Evolutionary conservation across 2,797 vertebrate species (phyloP), one percentile per base, ranked within the genome.

Genomic region (Coregonus suidteri): DNA sequence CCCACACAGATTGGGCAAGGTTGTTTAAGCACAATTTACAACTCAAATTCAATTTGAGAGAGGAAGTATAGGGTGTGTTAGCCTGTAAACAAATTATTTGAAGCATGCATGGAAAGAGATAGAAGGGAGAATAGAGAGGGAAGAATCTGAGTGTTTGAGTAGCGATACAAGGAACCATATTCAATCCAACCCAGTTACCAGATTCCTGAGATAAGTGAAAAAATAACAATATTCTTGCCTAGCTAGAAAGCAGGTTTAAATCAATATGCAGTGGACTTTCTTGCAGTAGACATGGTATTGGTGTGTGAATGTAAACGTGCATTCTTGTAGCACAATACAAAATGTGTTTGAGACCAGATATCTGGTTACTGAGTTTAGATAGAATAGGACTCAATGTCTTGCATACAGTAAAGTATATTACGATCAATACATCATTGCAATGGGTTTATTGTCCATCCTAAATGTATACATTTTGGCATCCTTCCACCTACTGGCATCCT

Each of bases 1-100:
- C 31, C 31, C 31, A 68, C 66, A 35, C 64, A 31, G 64, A 15
- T 20, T 72, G 30, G 52, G 25, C 3, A 54, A 72, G 56, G 52
- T 34, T 56, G 51, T 72, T 56, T 72, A 31, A 54, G 51, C 71
- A 31, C 52, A 72, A 72, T 54, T 52, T 72, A 72, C 30, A 18
- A 72, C 18, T 56, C 15, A 31, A 54, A 56, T 54, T 54, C 3
- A 31, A 54, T 54, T 71, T 71, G 41, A 71, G 70, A 20, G 25
- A 11, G 25, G 35, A 35, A 35, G 16, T 35, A 41, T 35, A 47
- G 18, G 11, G 41, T 47, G 41, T 47, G 11, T 47, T 47, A 47
- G 7, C 18, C 35, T 3, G 16, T 37, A 47, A 70, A 37, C 3
- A 20, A 70, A 47, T n/a, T 0, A 70, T n/a, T 70, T 69, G 16